These are phyloP conservation scores for Pristis pectinata DNA, from an alignment of 2,797 vertebrate species.

Conservation along the genomic window DNA sequence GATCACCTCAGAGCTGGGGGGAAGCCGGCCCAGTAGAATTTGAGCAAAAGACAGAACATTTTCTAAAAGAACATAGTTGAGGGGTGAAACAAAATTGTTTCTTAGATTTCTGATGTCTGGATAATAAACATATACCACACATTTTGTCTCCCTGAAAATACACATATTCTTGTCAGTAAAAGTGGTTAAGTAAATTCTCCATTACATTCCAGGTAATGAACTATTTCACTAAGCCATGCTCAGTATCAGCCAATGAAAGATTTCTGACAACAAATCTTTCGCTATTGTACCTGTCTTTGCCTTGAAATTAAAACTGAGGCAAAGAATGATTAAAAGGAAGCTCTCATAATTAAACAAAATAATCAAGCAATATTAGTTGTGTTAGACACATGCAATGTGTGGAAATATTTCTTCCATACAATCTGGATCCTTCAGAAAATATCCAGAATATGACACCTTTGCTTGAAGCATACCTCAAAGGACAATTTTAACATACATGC, in stretches of 20 bases:
- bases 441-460: too few species aligned
- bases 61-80: not conserved
- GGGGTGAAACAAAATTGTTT: not conserved
- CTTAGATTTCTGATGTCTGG: not conserved
- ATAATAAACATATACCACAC: not conserved
- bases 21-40: not conserved
- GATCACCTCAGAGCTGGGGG: not conserved
- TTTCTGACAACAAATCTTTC: not conserved
- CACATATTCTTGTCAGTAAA: not conserved
- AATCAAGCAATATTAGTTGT: not conserved
- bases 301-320: not conserved
- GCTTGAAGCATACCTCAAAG: too few species aligned
- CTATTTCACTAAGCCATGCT: not conserved
- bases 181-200: not conserved
- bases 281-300: not conserved
- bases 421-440: not conserved
- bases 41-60: not conserved
- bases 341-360: not conserved
- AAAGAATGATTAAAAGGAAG: not conserved
- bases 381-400: not conserved
- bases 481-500: too few species aligned
- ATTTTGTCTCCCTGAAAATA: not conserved
- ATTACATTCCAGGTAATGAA: not conserved
- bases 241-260: not conserved
- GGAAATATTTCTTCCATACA: not conserved